Conservation (phyloP, 2,888 invertebrate genomes). For the Hedya salicella region DNA sequence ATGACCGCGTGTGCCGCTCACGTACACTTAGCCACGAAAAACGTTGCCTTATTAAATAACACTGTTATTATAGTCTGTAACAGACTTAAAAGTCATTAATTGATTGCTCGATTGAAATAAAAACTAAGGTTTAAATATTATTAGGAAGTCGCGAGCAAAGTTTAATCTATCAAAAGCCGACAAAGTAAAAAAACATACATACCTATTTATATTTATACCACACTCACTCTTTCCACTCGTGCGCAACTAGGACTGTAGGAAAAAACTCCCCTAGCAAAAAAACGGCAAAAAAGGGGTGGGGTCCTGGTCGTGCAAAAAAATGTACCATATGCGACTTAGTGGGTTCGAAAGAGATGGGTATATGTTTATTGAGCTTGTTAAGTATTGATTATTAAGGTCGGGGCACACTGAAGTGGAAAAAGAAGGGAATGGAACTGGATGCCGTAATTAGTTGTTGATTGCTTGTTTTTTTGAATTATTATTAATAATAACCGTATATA, state of each 20-base stretch:
- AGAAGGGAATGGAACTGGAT: constrained; percentile 11
- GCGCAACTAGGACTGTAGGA: constrained; percentile 53
- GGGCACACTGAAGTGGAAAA: constrained; percentile 38
- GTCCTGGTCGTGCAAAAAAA: constrained; percentile 52
- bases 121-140: too few relatives aligned
- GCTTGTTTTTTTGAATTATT: not conserved
- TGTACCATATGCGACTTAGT: constrained; percentile 22
- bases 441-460: not conserved
- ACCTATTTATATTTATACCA: constrained; percentile 6
- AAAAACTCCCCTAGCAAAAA: constrained; percentile 53
- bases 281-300: constrained; percentile 61
- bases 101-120: too few relatives aligned
- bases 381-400: constrained; percentile 44
- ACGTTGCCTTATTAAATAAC: too few relatives aligned
- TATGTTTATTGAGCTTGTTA: constrained; percentile 38
- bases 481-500: too few relatives aligned
- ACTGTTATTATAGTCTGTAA: too few relatives aligned
- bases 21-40: too few relatives aligned
- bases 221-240: constrained; percentile 49
- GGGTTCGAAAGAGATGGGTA: constrained; percentile 52
- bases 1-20: too few relatives aligned
- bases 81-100: too few relatives aligned
- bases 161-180: not conserved
- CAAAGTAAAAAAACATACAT: constrained; percentile 15
- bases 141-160: too few relatives aligned